These are phyloP conservation scores for Trichogramma pretiosum DNA, from an alignment of 1,140 invertebrate genomes.

Conservation along the genomic window DNA sequence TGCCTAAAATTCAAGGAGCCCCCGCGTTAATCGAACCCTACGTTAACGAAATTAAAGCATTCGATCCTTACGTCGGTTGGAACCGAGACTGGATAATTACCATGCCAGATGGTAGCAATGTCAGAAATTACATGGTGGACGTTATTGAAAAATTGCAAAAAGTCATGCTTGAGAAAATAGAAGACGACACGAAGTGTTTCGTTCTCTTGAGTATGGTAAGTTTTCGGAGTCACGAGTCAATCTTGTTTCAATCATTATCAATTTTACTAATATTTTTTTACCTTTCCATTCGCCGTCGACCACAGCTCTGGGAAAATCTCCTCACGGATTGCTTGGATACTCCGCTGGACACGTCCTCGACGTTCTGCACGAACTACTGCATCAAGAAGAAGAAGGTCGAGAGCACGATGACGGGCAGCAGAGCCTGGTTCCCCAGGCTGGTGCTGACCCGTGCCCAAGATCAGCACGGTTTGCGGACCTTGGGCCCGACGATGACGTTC, in stretches of 20 bases:
- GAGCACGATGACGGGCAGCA: constrained; percentile 53
- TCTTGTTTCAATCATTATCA: too few species aligned
- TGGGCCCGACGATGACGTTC: constrained; percentile 33
- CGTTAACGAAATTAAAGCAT: constrained; percentile 32
- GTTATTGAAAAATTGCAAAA: constrained; percentile 49
- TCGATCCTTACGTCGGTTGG: constrained; percentile 39
- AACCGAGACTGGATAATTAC: constrained; percentile 38
- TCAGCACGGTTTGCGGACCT: constrained; percentile 58
- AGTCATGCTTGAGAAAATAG: constrained; percentile 51
- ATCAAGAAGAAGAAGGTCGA: constrained; percentile 52
- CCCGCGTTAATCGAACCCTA: constrained; percentile 41
- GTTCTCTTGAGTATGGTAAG: constrained; percentile 49
- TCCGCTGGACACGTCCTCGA: constrained; percentile 14
- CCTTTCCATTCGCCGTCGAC: too few species aligned
- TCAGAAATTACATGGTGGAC: constrained; percentile 49
- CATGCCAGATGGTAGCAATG: constrained; percentile 58
- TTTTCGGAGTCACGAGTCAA: too few species aligned
- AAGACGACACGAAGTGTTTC: constrained; percentile 71
- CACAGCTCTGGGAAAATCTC: constrained; percentile 55
- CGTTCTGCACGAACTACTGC: constrained; percentile 5
- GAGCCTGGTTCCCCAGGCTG: constrained; percentile 54
- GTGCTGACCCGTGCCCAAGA: constrained; percentile 56
- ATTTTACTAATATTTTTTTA: constrained; percentile 7
- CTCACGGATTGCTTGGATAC: constrained; percentile 49
- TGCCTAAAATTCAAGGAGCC: constrained; percentile 58